phyloP scores from a whole-genome alignment of 1,140 invertebrate species.

The Macrotrachela quadricornifera region DNA sequence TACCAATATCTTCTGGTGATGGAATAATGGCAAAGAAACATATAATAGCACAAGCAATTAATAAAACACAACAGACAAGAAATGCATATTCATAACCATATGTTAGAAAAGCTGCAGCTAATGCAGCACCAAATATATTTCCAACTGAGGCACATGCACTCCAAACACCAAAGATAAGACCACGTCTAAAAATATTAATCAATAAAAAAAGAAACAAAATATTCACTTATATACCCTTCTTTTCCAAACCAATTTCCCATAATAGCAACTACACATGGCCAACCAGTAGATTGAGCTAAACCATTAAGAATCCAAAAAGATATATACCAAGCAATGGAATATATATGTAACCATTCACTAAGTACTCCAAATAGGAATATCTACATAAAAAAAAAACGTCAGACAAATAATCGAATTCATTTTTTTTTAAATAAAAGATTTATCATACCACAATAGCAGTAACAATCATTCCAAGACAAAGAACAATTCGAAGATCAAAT shows the following conservation, averaged over 20 bases:
- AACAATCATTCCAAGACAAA: slow-evolving; percentile 32
- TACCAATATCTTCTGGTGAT: slow-evolving; percentile 22
- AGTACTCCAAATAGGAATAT: slow-evolving; percentile 33
- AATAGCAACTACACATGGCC: slow-evolving; percentile 25
- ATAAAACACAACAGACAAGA: slow-evolving; percentile 24
- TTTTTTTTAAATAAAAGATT: too few relatives aligned
- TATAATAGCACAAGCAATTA: slow-evolving; percentile 25
- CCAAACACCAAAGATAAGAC: slow-evolving; percentile 25
- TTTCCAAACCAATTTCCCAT: slow-evolving; percentile 32
- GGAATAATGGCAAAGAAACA: slow-evolving; percentile 25
- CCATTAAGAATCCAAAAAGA: slow-evolving; percentile 23
- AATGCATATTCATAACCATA: slow-evolving; percentile 34
- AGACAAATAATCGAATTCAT: too few relatives aligned
- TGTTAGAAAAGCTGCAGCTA: slow-evolving; percentile 27
- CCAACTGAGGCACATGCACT: slow-evolving; percentile 34
- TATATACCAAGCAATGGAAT: slow-evolving; percentile 29
- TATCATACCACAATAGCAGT: slow-evolving; percentile 17
- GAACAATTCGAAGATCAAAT: slow-evolving; percentile 27
- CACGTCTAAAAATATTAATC: neutral
- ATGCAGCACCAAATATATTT: slow-evolving; percentile 33
- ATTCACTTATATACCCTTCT: slow-evolving; percentile 8
- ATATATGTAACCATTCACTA: slow-evolving; percentile 29
- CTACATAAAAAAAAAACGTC: slow-evolving; percentile 15
- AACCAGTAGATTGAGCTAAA: slow-evolving; percentile 26
- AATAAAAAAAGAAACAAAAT: neutral